phyloP scores from a whole-genome alignment of 2,797 vertebrate genomes.

The Pseudopleuronectes americanus region DNA sequence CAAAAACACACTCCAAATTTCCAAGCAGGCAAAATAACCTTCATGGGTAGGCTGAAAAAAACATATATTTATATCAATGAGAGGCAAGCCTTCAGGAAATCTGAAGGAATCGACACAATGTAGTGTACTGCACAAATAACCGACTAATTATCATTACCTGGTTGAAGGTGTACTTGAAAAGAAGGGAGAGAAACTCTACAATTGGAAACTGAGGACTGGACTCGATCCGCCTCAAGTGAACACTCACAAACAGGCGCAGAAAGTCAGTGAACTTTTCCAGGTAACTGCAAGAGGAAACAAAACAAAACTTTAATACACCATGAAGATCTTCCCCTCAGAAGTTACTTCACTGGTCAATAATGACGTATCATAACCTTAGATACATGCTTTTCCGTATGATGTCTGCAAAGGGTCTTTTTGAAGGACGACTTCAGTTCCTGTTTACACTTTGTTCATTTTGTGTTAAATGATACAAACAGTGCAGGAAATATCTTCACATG shows the following conservation, averaged over 20 bases:
- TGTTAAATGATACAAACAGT: too few species aligned
- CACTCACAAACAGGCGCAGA: slow-evolving; percentile 95
- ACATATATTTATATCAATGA: slow-evolving; percentile 5
- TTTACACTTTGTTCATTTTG: too few species aligned
- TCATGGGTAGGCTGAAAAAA: slow-evolving; percentile 92
- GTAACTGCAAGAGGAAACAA: slow-evolving; percentile 84
- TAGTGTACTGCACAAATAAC: background rate
- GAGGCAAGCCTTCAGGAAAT: slow-evolving; percentile 3
- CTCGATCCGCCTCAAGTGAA: slow-evolving; percentile 95
- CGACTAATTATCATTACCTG: slow-evolving; percentile 85
- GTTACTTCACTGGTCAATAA: too few species aligned
- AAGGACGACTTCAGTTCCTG: too few species aligned
- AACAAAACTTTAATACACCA: background rate
- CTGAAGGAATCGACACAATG: background rate
- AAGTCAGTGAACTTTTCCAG: slow-evolving; percentile 99
- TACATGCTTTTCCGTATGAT: too few species aligned
- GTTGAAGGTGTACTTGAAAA: slow-evolving; percentile 99
- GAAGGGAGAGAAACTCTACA: slow-evolving; percentile 94
- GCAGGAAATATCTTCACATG: too few species aligned
- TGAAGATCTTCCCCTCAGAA: too few species aligned
- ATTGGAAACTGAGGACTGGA: slow-evolving; percentile 97
- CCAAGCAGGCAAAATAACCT: slow-evolving; percentile 98
- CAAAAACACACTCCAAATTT: slow-evolving; percentile 98
- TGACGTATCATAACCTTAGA: too few species aligned
- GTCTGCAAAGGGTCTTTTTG: too few species aligned